Conservation (phyloP, 2,113 vertebrate species). For the Melanotaenia duboulayi region DNA sequence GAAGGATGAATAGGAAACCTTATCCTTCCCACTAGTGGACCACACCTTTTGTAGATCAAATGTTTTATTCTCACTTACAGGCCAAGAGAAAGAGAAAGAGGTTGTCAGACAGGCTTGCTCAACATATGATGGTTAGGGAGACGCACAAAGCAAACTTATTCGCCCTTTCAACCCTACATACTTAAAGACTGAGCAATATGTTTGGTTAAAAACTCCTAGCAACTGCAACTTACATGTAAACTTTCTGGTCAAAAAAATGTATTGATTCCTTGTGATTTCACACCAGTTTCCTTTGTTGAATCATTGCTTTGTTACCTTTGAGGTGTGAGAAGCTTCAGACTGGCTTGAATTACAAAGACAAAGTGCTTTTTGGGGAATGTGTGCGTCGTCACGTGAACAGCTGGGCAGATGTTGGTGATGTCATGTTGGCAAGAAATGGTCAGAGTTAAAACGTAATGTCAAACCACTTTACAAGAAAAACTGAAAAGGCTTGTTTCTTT, state of each 20-base stretch:
- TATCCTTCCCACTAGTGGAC: constrained; percentile 51
- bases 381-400: constrained; percentile 2
- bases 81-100: not conserved
- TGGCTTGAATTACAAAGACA: not conserved
- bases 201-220: not conserved
- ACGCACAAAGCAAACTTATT: not conserved
- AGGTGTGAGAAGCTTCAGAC: not conserved
- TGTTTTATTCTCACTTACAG: constrained; percentile 46
- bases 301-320: not conserved
- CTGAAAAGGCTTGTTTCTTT: not conserved
- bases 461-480: not conserved
- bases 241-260: not conserved
- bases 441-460: not conserved
- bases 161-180: not conserved
- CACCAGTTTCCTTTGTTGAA: constrained; percentile 14
- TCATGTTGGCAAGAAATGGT: not conserved
- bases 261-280: not conserved
- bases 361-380: not conserved
- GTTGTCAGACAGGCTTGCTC: not conserved
- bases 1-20: constrained; percentile 73
- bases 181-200: not conserved
- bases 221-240: not conserved
- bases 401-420: not conserved
- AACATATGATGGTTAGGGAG: not conserved
- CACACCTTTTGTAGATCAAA: constrained; percentile 71